These are phyloP conservation scores for Gymnoscelis rufifasciata DNA, from an alignment of 2,888 invertebrate genomes.

Conservation along the genomic window DNA sequence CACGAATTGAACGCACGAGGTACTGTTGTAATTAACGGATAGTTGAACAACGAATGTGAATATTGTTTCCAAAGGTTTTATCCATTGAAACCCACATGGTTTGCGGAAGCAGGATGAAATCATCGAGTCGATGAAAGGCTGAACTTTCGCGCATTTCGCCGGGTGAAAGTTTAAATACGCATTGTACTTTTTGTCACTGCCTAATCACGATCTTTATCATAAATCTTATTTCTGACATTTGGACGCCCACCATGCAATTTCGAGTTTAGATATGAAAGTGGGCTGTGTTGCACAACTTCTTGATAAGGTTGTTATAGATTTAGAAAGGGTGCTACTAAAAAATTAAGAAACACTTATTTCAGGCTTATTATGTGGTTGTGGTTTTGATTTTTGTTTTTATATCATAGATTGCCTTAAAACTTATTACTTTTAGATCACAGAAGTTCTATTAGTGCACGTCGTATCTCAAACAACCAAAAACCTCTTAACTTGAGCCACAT, in stretches of 20 bases:
- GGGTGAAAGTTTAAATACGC: conserved; percentile 66
- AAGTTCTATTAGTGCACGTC: no score
- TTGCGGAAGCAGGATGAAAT: conserved; percentile 54
- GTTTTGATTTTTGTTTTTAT: no score
- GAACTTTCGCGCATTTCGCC: conserved; percentile 68
- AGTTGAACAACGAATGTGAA: no score
- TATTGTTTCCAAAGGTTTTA: no score
- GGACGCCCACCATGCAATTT: conserved; percentile 52
- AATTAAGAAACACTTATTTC: background rate
- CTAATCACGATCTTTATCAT: conserved; percentile 64
- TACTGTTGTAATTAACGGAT: no score
- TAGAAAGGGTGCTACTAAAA: conserved; percentile 33
- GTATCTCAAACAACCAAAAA: no score
- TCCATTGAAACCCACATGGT: conserved; percentile 22
- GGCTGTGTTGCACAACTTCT: conserved; percentile 43
- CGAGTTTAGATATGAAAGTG: conserved; percentile 57
- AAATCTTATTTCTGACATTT: conserved; percentile 64
- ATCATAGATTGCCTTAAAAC: no score
- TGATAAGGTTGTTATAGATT: conserved; percentile 35
- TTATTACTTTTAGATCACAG: no score
- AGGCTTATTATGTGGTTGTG: no score
- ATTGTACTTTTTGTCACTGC: conserved; percentile 69
- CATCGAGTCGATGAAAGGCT: conserved; percentile 35
- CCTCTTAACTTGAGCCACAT: no score
- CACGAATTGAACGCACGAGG: background rate